These are phyloP conservation scores for Meloidogyne chitwoodi DNA, from an alignment of 1,140 invertebrate species.

Conservation along the genomic window DNA sequence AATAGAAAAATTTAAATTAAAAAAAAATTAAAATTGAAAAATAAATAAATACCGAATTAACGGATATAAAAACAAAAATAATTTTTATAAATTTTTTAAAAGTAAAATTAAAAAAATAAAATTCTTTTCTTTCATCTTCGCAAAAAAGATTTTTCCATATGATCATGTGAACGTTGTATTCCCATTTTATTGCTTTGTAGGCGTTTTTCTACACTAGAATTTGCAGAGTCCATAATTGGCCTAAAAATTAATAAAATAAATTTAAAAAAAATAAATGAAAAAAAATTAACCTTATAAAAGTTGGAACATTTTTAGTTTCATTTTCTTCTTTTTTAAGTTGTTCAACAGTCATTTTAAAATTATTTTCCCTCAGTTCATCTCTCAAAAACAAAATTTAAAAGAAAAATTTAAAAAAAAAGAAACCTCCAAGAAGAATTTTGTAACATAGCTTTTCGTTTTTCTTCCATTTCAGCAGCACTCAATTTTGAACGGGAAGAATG, in stretches of 20 bases:
- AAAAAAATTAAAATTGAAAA: neutral
- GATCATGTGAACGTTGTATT: conserved; percentile 16
- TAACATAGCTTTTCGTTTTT: conserved; percentile 22
- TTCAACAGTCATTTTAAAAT: conserved; percentile 1
- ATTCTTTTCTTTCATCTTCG: neutral
- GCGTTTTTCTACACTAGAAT: neutral
- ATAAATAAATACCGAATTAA: neutral
- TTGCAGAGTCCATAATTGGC: neutral
- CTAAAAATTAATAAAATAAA: neutral
- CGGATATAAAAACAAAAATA: neutral
- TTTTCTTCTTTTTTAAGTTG: conserved; percentile 4
- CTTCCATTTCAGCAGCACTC: conserved; percentile 22
- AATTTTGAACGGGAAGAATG: neutral
- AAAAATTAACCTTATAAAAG: conserved; percentile 13
- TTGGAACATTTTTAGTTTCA: neutral
- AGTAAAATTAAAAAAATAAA: neutral
- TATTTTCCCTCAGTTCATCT: conserved; percentile 16
- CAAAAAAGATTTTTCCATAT: conserved; percentile 15
- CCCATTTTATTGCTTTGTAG: conserved; percentile 16
- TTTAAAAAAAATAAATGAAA: neutral
- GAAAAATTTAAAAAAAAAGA: neutral
- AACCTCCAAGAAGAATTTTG: conserved; percentile 21
- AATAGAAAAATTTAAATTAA: neutral
- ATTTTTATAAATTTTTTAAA: neutral
- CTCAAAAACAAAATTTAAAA: neutral